Base-by-base conservation (phyloP, 2,797 vertebrate species). In the Malacoctenus gilli region DNA sequence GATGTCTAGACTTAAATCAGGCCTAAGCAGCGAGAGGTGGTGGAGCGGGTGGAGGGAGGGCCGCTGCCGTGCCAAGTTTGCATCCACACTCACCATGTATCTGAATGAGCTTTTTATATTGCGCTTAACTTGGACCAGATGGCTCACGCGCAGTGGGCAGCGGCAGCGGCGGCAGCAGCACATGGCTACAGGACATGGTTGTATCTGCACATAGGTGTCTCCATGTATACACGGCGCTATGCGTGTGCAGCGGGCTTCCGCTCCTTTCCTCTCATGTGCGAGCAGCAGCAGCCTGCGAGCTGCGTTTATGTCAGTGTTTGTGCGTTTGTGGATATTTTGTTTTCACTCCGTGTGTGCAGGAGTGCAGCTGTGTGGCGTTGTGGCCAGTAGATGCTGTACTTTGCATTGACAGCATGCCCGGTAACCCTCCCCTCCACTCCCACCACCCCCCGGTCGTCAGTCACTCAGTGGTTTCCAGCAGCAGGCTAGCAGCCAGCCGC, bases 31-130 rank as follows among this genome's bases (percentile, higher is more conserved):
- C 83, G 87, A 85, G 88, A 82, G 81, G 83, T 84, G 87, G 80
- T 68, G 84, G 68, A 41, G 71, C 52, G 47, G 70, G 68, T 68
- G 65, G 65, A 63, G 49, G 66, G 56, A n/a, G n/a, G n/a, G n/a
- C n/a, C n/a, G n/a, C 69, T 12, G 19, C 72, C 37, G 79, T 90
- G 89, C 90, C 89, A 92, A 92, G 86, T 94, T 91, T 93, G 88
- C 88, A 92, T 92, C 89, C 84, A 90, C 87, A 84, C 89, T 92
- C 77, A 80, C 83, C 86, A 85, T 91, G 89, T 91, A 91, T 92
- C 85, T 91, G 90, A 92, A 92, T 91, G 89, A 91, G 91, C 88
- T 92, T 93, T 93, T 93, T 92, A 92, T 93, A 92, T 92, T 92
- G 70, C 66, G 55, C 71, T 90, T 96, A 95, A 94, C 85, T 44